Conservation (phyloP, 1,140 invertebrate genomes). For the Globodera ellingtonae region DNA sequence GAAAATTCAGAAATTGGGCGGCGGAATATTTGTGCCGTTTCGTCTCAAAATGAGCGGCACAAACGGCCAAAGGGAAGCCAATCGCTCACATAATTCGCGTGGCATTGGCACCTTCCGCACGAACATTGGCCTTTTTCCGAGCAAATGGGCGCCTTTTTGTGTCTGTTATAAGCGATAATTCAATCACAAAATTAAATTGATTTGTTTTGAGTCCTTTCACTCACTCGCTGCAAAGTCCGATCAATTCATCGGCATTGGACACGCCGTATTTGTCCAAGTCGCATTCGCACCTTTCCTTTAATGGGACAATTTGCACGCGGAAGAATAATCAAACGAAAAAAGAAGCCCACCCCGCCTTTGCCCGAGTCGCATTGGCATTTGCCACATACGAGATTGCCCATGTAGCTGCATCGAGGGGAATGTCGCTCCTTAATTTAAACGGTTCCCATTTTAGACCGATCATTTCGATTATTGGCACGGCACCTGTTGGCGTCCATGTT, state of each 20-base stretch:
- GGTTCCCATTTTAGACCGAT: too few species aligned
- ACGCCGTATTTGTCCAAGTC: conserved; percentile 59
- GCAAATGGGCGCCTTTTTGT: conserved; percentile 38
- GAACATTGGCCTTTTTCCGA: conserved; percentile 41
- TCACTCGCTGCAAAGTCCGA: conserved; percentile 56
- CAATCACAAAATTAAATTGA: conserved; percentile 17
- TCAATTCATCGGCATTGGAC: conserved; percentile 48
- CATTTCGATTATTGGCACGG: background rate
- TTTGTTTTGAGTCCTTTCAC: conserved; percentile 14
- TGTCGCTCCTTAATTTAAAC: conserved; percentile 35
- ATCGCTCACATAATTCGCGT: conserved; percentile 45
- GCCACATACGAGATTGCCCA: conserved; percentile 59
- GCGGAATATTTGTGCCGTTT: background rate
- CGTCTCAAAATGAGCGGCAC: background rate
- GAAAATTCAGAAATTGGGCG: background rate
- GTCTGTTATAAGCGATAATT: conserved; percentile 15
- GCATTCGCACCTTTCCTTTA: conserved; percentile 56
- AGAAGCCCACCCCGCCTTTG: conserved; percentile 41
- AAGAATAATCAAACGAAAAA: too few species aligned
- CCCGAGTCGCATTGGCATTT: conserved; percentile 57
- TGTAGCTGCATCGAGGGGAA: conserved; percentile 50
- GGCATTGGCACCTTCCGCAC: conserved; percentile 44
- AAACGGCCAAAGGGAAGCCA: too few species aligned
- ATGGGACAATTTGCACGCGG: background rate
- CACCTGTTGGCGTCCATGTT: conserved; percentile 38